phyloP scores from a whole-genome alignment of 2,113 vertebrate genomes.

The Candoia aspera region DNA sequence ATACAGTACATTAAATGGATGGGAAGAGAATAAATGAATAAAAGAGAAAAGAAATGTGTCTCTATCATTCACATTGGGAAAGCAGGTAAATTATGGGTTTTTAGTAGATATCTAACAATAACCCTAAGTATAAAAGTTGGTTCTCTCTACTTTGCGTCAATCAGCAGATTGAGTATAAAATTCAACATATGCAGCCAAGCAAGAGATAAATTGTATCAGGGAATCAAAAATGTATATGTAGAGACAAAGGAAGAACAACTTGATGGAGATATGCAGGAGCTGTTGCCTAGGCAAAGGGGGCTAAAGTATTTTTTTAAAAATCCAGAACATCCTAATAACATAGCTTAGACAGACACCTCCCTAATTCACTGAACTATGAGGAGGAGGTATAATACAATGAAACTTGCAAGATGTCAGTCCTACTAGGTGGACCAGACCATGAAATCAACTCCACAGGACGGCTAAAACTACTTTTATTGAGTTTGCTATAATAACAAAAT shows the following conservation, averaged over 20 bases:
- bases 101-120: too few species aligned
- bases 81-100: neutral
- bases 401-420: neutral
- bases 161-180: neutral
- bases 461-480: neutral
- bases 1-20: neutral
- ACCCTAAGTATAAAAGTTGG: neutral
- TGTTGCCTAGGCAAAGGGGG: neutral
- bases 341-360: neutral
- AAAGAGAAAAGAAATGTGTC: neutral
- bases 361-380: neutral
- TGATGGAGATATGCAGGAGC: neutral
- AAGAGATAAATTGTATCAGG: slow-evolving; percentile 8
- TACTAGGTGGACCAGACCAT: neutral
- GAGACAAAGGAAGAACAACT: slow-evolving; percentile 24
- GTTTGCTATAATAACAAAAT: neutral
- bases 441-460: neutral
- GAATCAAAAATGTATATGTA: slow-evolving; percentile 21
- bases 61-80: too few species aligned
- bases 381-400: neutral
- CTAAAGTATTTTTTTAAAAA: neutral
- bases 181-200: neutral
- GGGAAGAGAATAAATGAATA: neutral
- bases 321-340: neutral
- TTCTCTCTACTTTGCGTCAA: neutral